Evolutionary conservation across 2,797 vertebrate genomes (phyloP), one percentile per base, ranked within the genome.

Genomic region (Channallabes apus): DNA sequence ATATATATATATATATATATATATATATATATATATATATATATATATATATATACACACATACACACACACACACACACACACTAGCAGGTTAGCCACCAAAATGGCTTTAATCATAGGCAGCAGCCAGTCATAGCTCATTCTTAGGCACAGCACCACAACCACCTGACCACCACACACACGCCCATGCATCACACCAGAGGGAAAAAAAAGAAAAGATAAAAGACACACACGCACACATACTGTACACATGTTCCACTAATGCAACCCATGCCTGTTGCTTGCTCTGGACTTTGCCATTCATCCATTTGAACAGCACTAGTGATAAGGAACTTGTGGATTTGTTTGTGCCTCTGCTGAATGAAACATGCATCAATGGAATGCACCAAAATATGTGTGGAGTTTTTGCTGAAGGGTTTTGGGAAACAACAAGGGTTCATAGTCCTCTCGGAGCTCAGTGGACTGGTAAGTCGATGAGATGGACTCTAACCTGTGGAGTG

Each of bases 231-330:
- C 85, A 85, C 77, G 82, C 69, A 80, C 77, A 82, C 65, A 79
- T 75, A 87, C 85, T 54, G 51, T 54, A 86, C 78, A 81, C 84
- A 81, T 82, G 88, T 91, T 91, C 88, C 76, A 88, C 91, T 90
- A 93, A 92, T 90, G 90, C 88, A 88, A 91, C 88, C 92, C 93
- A 93, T 94, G 94, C 94, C 94, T 95, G 94, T 94, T 90, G 94
- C 95, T 94, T 95, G 95, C 94, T 93, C 91, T 91, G 12, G 83
- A 89, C 88, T 90, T 91, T 89, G 86, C 91, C 93, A 92, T 92
- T 90, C 91, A 92, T 93, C 80, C 35, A 41, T 88, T 83, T 88
- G 84, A 87, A 88, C 69, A 82, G 84, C 80, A 83, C 75, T 87
- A 68, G 82, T 46, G 78, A 86, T 88, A 84, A 77, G 68, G 78